Evolutionary conservation across 1,140 invertebrate genomes (phyloP).

Genomic region (Trachymyrmex cornetzi): DNA sequence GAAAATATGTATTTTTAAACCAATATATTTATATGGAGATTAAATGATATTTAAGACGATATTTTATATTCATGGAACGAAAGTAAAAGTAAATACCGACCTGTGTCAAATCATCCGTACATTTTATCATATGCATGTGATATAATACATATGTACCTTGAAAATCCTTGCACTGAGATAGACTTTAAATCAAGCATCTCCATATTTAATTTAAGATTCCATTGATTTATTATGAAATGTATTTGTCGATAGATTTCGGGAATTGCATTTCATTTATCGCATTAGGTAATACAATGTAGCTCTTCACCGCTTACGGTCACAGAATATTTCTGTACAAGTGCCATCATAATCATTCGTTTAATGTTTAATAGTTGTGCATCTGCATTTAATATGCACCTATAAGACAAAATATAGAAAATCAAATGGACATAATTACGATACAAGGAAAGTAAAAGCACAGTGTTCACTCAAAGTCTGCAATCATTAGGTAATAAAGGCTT

Average conservation of each 20-base stretch:
- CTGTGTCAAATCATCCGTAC: background rate
- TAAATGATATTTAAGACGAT: constrained; percentile 4
- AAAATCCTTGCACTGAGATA: constrained; percentile 1
- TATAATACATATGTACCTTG: constrained; percentile 20
- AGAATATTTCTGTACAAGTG: constrained; percentile 15
- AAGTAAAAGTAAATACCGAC: background rate
- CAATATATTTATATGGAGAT: constrained; percentile 6
- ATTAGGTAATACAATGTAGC: constrained; percentile 16
- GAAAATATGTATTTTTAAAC: constrained; percentile 14
- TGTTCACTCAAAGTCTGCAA: constrained; percentile 6
- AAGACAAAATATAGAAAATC: constrained; percentile 29
- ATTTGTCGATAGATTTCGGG: background rate
- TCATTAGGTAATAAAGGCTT: constrained; percentile 19
- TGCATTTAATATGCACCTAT: background rate
- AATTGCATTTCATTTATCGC: constrained; percentile 3
- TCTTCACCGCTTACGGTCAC: background rate
- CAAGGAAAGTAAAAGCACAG: background rate
- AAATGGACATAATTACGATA: background rate
- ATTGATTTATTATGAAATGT: constrained; percentile 10
- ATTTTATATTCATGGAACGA: background rate
- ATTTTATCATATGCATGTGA: constrained; percentile 6
- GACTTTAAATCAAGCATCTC: background rate
- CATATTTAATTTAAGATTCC: background rate
- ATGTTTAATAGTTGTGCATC: constrained; percentile 7
- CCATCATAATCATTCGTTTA: constrained; percentile 15